Evolutionary conservation across 2,888 invertebrate species (phyloP), one percentile per base, ranked within the genome.

Genomic region (Erannis defoliaria): DNA sequence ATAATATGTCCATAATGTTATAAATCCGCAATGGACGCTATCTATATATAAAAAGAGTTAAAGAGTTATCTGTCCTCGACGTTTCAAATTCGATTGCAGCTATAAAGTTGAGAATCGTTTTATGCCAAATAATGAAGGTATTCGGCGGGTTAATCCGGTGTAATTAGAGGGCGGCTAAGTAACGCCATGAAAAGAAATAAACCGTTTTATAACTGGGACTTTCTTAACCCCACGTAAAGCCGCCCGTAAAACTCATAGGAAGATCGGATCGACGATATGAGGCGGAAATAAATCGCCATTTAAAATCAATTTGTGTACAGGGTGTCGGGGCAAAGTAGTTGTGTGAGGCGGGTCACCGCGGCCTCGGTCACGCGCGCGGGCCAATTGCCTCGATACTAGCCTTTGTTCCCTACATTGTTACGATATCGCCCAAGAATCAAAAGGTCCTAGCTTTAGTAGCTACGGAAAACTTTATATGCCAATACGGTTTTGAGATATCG

Each of bases 271-370:
- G 82, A 81, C 86, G 93, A 93, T 92, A 93, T 93, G 93, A 81
- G 88, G 86, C 90, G 90, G 93, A 93, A 92, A 92, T 92, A 92
- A 92, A 90, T 91, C 89, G 91, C 89, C 87, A 89, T 93, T 93
- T 93, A 92, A 93, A 93, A 92, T 91, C 93, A 93, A 93, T 93
- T 93, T 93, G 93, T 93, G 92, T 92, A 86, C 89, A 91, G 90
- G 89, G 85, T 81, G 84, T 81, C 72, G 77, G 80, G 70, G 70
- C 66, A 84, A 86, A 89, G 86, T 89, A 89, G 87, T 88, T 85
- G 81, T 80, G 77, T 42, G 77, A 81, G 85, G 74, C 75, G 78
- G 75, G 78, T 74, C 72, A 78, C 55, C 62, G 40, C 42, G 26
- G 35, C 14, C 35, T 26, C 26, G 26, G 77, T 77, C 80, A 77